Conservation (phyloP, 2,888 invertebrate genomes). For the Holacanthella duospinosa region DNA sequence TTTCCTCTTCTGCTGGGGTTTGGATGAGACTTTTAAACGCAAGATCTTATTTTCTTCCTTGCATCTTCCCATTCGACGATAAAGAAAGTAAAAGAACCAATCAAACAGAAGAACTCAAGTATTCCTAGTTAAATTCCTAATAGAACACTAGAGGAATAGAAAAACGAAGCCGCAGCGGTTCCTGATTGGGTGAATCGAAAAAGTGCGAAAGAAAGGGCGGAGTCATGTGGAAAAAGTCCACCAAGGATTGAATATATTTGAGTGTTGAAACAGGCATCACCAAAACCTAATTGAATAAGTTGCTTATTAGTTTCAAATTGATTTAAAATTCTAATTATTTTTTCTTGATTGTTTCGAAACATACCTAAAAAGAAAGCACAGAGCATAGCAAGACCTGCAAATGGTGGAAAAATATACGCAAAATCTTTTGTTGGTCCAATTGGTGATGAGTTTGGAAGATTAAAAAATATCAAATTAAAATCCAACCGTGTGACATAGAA, state of each 20-base stretch:
- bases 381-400: conserved; percentile 54
- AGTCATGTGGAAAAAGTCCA: conserved; percentile 73
- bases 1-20: neutral
- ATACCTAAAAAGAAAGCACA: conserved; percentile 68
- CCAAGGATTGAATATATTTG: conserved; percentile 89
- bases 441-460: conserved; percentile 72
- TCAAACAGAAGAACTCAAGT: conserved; percentile 55
- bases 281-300: too few species aligned
- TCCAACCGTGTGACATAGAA: conserved; percentile 66
- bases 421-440: conserved; percentile 52
- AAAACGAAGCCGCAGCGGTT: conserved; percentile 73
- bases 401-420: conserved; percentile 45
- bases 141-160: conserved; percentile 62
- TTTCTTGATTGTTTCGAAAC: too few species aligned
- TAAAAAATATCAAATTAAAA: conserved; percentile 80
- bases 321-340: too few species aligned
- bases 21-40: neutral
- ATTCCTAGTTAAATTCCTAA: conserved; percentile 64
- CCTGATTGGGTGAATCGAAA: conserved; percentile 94
- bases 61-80: conserved; percentile 53
- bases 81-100: conserved; percentile 67
- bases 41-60: neutral
- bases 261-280: conserved; percentile 96
- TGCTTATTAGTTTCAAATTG: too few species aligned
- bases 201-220: conserved; percentile 91